Conservation (phyloP, 2,797 vertebrate species). For the Hirundo rustica region DNA sequence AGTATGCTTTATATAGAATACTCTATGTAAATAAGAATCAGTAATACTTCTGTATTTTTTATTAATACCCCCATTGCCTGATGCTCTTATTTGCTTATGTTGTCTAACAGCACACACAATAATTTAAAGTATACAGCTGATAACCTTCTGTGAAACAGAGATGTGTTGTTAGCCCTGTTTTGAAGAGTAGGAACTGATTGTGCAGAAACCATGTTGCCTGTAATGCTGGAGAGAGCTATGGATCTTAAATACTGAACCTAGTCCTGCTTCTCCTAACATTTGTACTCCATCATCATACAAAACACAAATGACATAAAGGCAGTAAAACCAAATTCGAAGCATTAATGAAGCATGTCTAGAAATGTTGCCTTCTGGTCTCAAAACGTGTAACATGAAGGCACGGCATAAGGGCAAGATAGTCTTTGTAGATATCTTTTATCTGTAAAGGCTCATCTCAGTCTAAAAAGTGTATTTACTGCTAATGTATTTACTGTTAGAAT, state of each 20-base stretch:
- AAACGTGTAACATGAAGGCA: neutral
- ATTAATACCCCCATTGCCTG: neutral
- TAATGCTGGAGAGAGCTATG: neutral
- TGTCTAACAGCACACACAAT: neutral
- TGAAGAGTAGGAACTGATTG: neutral
- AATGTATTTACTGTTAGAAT: neutral
- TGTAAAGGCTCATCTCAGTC: neutral
- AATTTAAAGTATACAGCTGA: neutral
- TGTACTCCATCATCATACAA: neutral
- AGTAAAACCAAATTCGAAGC: neutral
- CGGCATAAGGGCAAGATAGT: neutral
- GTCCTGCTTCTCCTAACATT: neutral
- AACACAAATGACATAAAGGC: neutral
- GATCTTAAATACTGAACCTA: neutral
- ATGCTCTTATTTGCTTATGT: neutral
- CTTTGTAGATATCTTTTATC: neutral
- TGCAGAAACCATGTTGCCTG: neutral
- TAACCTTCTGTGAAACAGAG: neutral
- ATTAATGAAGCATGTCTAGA: neutral
- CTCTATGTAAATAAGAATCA: neutral
- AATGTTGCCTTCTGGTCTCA: neutral
- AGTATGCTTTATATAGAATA: neutral
- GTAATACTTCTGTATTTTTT: neutral
- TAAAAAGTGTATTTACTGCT: neutral
- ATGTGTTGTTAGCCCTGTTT: neutral